Base-by-base conservation (phyloP, 23 tunicate species). In the Diplosoma virens region DNA sequence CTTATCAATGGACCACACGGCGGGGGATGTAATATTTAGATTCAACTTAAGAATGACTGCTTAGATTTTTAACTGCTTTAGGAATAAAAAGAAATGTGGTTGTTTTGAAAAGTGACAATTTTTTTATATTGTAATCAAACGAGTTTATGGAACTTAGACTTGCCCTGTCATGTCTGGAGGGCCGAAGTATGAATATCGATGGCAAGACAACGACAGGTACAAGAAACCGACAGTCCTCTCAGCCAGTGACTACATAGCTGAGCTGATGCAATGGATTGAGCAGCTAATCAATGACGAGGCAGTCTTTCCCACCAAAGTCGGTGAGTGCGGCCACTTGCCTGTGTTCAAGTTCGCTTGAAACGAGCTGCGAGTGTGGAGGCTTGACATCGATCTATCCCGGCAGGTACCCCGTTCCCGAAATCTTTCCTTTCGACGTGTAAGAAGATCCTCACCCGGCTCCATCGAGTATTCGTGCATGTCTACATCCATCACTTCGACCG, bases 81-180 rank as follows among this genome's bases (percentile, higher is more conserved):
- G n/a, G n/a, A n/a, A n/a, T n/a, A n/a, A n/a, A n/a, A n/a, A n/a
- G n/a, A n/a, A n/a, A n/a, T n/a, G n/a, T n/a, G n/a, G n/a, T n/a
- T n/a, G n/a, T n/a, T n/a, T n/a, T n/a, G n/a, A n/a, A n/a, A n/a
- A n/a, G n/a, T n/a, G n/a, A n/a, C n/a, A n/a, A n/a, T n/a, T n/a
- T n/a, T n/a, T n/a, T n/a, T n/a, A n/a, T n/a, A n/a, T n/a, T n/a
- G n/a, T n/a, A n/a, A n/a, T n/a, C n/a, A n/a, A n/a, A n/a, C n/a
- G n/a, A n/a, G n/a, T n/a, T n/a, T n/a, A n/a, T n/a, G n/a, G n/a
- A n/a, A n/a, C n/a, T 45, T 26, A 92, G 97, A 63, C 97, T 27
- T 92, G 97, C 79, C 97, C 97, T 1, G 77, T 92, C 33, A 92
- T 92, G 97, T 92, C 92, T 3, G 97, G 97, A 2, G 97, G 97